Percentiles rank a stretch among this genome's conserved stretches.
Conservation (phyloP, 2,113 vertebrate species). For the Microcebus griseorufus region DNA sequence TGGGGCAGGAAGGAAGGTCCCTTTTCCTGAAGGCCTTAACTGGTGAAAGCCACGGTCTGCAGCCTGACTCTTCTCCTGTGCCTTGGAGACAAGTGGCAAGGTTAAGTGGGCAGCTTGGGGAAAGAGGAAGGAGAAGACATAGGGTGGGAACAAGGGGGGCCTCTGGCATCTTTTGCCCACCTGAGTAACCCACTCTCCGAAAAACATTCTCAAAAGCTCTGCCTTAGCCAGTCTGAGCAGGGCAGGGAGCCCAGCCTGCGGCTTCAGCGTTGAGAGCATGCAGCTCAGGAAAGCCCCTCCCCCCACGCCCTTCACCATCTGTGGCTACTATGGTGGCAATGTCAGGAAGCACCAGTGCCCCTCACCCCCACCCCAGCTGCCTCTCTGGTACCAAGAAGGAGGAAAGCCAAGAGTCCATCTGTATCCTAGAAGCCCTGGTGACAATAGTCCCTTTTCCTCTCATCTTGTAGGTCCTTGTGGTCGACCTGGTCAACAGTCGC, state of each 20-base stretch:
- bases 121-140: neutral
- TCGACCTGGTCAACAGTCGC: slow-evolving; percentile 95
- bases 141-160: neutral
- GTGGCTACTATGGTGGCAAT: neutral
- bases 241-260: neutral
- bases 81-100: neutral
- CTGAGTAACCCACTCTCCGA: neutral
- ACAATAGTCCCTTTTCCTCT: neutral
- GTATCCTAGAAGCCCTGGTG: neutral
- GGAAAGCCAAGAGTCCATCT: neutral
- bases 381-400: neutral
- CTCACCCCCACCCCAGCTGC: neutral
- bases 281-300: neutral
- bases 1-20: neutral
- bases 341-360: neutral
- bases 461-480: slow-evolving; percentile 91
- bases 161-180: neutral
- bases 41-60: neutral
- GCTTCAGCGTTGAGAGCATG: neutral
- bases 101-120: neutral
- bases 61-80: neutral
- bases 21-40: neutral
- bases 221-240: neutral
- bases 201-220: neutral
- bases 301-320: neutral